A percentile compares a stretch with the other conserved stretches of the same genome.
Evolutionary conservation across 2,797 vertebrate species (phyloP).

Genomic region (Cephalopachus bancanus): DNA sequence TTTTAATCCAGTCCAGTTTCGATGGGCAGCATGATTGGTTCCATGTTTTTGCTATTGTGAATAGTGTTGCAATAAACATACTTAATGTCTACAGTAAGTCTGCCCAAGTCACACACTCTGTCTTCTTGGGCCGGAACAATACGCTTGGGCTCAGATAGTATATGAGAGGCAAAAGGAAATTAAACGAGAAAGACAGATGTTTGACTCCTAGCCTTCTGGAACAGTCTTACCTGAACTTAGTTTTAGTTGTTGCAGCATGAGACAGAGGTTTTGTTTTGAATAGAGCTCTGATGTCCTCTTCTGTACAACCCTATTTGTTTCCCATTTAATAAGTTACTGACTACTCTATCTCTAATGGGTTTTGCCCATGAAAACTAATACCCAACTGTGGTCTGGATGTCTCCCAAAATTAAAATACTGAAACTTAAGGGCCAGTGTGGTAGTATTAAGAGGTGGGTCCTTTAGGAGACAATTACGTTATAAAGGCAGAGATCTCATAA

Average conservation of each 20-base stretch:
- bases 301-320: neutral
- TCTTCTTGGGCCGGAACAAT: neutral
- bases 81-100: neutral
- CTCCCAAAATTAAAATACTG: neutral
- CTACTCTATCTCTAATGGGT: neutral
- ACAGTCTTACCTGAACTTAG: neutral
- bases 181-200: neutral
- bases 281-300: neutral
- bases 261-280: neutral
- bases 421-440: neutral
- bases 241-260: neutral
- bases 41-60: no score
- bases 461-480: neutral
- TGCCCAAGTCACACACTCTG: neutral
- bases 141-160: neutral
- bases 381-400: neutral
- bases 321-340: neutral
- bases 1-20: no score
- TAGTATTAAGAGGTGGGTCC: neutral
- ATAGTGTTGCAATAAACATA: no score
- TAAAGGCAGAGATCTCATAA: no score
- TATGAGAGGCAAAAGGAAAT: neutral
- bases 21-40: no score
- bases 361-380: conserved; percentile 6
- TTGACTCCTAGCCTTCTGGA: neutral